Percentiles rank a stretch among this genome's conserved stretches.
Conservation (phyloP, 2,888 invertebrate species). For the Orthosia gothica region DNA sequence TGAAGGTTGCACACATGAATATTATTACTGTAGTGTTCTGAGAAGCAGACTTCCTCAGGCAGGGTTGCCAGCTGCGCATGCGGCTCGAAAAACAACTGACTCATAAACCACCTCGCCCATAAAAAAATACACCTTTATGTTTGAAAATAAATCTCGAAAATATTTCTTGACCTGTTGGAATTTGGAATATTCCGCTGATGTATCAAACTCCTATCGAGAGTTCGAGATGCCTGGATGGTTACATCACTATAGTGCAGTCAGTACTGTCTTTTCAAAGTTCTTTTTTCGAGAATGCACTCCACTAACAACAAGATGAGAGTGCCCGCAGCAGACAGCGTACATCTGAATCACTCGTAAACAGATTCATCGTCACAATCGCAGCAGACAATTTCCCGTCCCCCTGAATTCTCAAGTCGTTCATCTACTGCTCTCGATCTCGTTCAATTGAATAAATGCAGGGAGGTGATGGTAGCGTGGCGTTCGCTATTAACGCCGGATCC, state of each 20-base stretch:
- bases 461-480: conserved; percentile 74
- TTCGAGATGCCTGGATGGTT: conserved; percentile 1
- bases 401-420: conserved; percentile 80
- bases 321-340: conserved; percentile 23
- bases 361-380: conserved; percentile 47
- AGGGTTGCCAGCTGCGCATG: conserved; percentile 33
- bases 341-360: conserved; percentile 45
- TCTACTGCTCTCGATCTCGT: conserved; percentile 84
- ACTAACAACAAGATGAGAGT: conserved; percentile 4
- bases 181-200: conserved; percentile 40
- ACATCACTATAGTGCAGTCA: background rate
- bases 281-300: conserved; percentile 4
- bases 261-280: background rate
- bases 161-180: conserved; percentile 31
- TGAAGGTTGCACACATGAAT: conserved; percentile 54
- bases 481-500: conserved; percentile 76
- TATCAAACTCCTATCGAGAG: conserved; percentile 3
- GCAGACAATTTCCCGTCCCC: conserved; percentile 63
- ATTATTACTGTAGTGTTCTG: conserved; percentile 58
- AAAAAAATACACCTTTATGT: conserved; percentile 43
- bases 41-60: conserved; percentile 62
- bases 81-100: conserved; percentile 53
- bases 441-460: conserved; percentile 88
- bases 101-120: conserved; percentile 50
- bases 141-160: conserved; percentile 49